phyloP scores from a whole-genome alignment of 2,888 invertebrate genomes.

The Melolontha melolontha region DNA sequence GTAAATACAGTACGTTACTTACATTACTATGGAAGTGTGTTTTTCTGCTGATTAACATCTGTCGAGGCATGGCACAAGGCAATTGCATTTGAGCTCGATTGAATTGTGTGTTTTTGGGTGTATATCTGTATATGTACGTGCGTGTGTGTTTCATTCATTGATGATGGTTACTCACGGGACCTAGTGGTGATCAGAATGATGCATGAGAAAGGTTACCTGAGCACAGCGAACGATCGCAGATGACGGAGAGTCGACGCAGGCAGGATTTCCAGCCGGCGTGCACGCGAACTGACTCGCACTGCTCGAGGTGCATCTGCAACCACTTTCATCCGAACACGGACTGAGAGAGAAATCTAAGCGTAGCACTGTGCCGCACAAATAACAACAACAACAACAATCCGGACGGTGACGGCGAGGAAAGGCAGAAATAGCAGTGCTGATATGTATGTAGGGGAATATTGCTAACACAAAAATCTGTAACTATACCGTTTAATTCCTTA shows the following conservation, averaged over 20 bases:
- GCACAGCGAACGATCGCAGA: conserved; percentile 46
- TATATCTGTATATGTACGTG: neutral
- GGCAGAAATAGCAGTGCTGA: conserved; percentile 9
- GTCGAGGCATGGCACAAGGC: too few species aligned
- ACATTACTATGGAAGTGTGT: too few species aligned
- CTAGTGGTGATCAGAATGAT: conserved; percentile 45
- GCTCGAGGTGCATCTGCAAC: conserved; percentile 55
- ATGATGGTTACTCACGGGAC: conserved; percentile 41
- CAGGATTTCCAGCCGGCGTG: conserved; percentile 51
- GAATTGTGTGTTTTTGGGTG: neutral
- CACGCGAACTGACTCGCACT: conserved; percentile 54
- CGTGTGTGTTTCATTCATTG: conserved; percentile 35
- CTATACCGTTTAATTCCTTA: too few species aligned
- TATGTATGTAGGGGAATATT: conserved; percentile 9
- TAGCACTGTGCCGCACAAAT: conserved; percentile 10
- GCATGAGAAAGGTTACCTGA: conserved; percentile 50
- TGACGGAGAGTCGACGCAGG: conserved; percentile 48
- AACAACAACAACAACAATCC: conserved; percentile 38
- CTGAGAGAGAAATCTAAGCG: conserved; percentile 45
- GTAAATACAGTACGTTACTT: too few species aligned
- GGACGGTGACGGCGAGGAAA: conserved; percentile 7
- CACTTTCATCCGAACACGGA: conserved; percentile 52
- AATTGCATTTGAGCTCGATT: too few species aligned
- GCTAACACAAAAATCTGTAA: too few species aligned
- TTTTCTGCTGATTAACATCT: too few species aligned